A percentile compares a stretch with the other conserved stretches of the same genome.
phyloP scores from a whole-genome alignment of 2,888 invertebrate species.

The Sialis lutaria region DNA sequence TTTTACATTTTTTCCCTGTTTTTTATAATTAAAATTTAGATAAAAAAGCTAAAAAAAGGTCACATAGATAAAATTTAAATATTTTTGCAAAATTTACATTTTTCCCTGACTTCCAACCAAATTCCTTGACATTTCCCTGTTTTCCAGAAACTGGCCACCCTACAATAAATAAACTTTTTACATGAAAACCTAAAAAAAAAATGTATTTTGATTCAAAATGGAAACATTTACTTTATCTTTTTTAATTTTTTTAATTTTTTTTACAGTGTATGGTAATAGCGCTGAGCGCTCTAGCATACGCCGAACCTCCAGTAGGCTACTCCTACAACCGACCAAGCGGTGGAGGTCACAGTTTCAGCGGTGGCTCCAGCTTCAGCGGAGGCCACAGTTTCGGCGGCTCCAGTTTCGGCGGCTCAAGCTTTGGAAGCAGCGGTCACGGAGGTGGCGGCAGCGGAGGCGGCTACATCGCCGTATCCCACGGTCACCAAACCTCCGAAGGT shows the following conservation, averaged over 20 bases:
- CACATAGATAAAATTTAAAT: too few relatives aligned
- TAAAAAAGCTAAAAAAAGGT: too few relatives aligned
- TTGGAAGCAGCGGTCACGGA: slow-evolving; percentile 20
- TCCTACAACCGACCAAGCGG: slow-evolving; percentile 52
- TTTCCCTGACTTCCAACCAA: too few relatives aligned
- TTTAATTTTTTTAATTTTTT: slow-evolving; percentile 9
- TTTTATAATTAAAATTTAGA: too few relatives aligned
- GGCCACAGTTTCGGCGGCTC: slow-evolving; percentile 27
- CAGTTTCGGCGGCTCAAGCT: slow-evolving; percentile 19
- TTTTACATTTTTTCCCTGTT: too few relatives aligned
- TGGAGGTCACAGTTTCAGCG: slow-evolving; percentile 25
- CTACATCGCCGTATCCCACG: slow-evolving; percentile 58
- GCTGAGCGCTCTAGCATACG: slow-evolving; percentile 54
- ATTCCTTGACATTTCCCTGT: too few relatives aligned
- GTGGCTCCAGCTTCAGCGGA: slow-evolving; percentile 16
- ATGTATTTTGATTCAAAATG: too few relatives aligned
- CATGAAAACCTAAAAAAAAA: too few relatives aligned
- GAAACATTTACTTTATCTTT: too few relatives aligned
- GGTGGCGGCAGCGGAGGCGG: slow-evolving; percentile 49
- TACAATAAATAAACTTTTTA: too few relatives aligned
- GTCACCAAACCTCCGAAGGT: slow-evolving; percentile 67
- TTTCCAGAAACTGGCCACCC: too few relatives aligned
- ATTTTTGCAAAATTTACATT: too few relatives aligned
- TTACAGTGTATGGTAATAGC: slow-evolving; percentile 70
- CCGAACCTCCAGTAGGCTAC: slow-evolving; percentile 61